Evolutionary conservation across 2,113 vertebrate species (phyloP).

Genomic region (Chloebia gouldiae): DNA sequence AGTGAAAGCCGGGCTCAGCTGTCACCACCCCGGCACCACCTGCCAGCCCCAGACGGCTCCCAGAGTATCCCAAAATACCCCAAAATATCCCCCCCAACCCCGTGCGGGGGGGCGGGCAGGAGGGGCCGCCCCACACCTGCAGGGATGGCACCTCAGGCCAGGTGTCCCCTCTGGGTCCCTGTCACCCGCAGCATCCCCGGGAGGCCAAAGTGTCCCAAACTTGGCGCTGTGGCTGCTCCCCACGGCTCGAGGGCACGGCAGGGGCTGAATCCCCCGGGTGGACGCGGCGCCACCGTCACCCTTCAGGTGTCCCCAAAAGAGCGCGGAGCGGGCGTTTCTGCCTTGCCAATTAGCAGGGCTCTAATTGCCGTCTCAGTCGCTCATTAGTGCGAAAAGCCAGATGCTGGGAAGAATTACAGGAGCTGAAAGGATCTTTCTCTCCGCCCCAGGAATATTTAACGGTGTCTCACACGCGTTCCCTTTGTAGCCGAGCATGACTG

Average conservation of each 20-base stretch:
- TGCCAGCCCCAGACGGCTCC: conserved; percentile 22
- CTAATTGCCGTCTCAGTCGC: conserved; percentile 30
- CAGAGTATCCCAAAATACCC: neutral
- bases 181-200: rapidly evolving
- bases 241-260: neutral
- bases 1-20: conserved; percentile 8
- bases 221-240: too few relatives aligned
- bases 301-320: neutral
- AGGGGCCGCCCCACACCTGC: neutral
- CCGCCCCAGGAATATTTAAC: neutral
- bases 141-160: neutral
- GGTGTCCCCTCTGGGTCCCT: too few relatives aligned
- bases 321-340: neutral
- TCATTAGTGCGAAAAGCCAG: conserved; percentile 32
- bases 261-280: rapidly evolving
- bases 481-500: neutral
- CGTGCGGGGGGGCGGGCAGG: neutral
- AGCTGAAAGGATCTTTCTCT: neutral
- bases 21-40: conserved; percentile 12
- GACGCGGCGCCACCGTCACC: neutral
- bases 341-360: conserved; percentile 22
- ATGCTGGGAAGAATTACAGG: conserved; percentile 8
- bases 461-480: neutral
- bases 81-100: neutral
- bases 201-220: neutral